Base-by-base conservation (phyloP, 2,113 vertebrate genomes). In the Scomber scombrus region DNA sequence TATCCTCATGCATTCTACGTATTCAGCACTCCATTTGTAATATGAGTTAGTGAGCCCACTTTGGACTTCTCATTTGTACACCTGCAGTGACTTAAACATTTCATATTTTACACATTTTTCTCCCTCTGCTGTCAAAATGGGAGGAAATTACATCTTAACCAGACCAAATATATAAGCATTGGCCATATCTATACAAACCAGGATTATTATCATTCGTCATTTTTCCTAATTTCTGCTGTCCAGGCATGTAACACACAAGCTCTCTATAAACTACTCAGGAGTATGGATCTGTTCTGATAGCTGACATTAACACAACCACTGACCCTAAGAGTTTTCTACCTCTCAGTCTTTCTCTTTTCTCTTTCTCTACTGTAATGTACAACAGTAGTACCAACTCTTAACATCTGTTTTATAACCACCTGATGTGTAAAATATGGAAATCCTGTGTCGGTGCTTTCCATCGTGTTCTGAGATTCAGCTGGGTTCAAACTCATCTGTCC, bases 231-330 rank as follows among this genome's bases (percentile, higher is more conserved):
- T 50, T 73, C n/a, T 50, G 69, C 47, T 64, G 75, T 52, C 58
- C 21, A 26, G 65, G 54, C 65, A 67, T 6, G 4, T 49, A 60
- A 80, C 52, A 50, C 11, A 29, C 13, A 26, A 3, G n/a, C 12
- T n/a, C 34, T 18, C 31, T n/a, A 46, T 76, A 54, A 69, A 71
- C 45, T 47, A 50, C 14, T 34, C 64, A 80, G 69, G 26, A 56
- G 61, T 60, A 76, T 51, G 49, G 34, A 71, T 80, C 26, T 55
- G 26, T 55, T 75, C 34, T 76, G 85, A 88, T 67, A 84, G 73
- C 16, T 81, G 73, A 66, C 62, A 71, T 78, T 74, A 87, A 85
- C 75, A 66, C 79, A 73, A 57, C 45, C 64, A 52, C 68, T 76
- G 76, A 84, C 65, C 71, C 51, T 34, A 3, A 23, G 47, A 49